phyloP scores from a whole-genome alignment of 1,140 invertebrate species.

The Globodera ellingtonae region DNA sequence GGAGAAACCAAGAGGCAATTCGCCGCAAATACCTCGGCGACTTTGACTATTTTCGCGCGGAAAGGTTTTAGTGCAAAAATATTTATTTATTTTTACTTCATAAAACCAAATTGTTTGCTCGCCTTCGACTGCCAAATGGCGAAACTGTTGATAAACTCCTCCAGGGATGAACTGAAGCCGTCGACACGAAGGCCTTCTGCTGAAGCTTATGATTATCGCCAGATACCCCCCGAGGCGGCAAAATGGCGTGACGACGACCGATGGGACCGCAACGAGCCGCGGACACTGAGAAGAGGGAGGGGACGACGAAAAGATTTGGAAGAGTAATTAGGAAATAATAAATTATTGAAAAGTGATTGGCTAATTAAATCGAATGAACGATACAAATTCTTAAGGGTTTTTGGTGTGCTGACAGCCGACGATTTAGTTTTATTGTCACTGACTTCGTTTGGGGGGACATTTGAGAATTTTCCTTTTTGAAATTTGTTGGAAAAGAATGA shows the following conservation, averaged over 20 bases:
- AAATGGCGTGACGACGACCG: constrained; percentile 19
- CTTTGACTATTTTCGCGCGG: background rate
- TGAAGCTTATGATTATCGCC: background rate
- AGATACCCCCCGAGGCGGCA: background rate
- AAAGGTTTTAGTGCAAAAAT: background rate
- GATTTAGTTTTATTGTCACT: background rate
- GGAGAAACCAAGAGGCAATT: constrained; percentile 5
- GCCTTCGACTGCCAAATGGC: background rate
- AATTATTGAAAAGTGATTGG: background rate
- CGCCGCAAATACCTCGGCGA: constrained; percentile 19
- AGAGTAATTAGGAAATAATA: background rate
- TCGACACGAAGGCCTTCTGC: background rate
- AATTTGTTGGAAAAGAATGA: background rate
- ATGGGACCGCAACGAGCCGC: constrained; percentile 25
- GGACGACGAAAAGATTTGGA: background rate
- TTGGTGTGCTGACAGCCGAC: too few species aligned
- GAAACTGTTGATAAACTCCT: background rate
- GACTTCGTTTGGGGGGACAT: background rate
- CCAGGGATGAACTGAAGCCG: background rate
- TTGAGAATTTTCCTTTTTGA: background rate
- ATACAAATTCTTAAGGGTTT: too few species aligned
- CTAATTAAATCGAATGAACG: background rate
- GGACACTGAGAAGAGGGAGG: background rate
- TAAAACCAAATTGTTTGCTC: background rate
- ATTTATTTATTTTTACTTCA: background rate